Evolutionary conservation across 2,888 invertebrate genomes (phyloP), one percentile per base, ranked within the genome.

Genomic region (Tetrapedia diversipes): DNA sequence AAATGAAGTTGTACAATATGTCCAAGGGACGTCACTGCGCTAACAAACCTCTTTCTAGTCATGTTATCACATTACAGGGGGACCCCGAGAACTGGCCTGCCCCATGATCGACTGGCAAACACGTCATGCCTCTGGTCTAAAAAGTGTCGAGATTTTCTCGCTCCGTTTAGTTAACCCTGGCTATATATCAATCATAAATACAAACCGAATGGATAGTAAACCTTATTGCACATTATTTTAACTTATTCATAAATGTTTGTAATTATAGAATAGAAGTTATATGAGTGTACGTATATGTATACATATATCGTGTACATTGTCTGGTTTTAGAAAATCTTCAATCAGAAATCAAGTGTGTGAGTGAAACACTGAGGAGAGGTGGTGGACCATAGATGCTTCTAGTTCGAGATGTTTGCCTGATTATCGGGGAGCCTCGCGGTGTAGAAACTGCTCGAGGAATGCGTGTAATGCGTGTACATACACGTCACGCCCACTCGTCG

Each of bases 21-120:
- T n/a, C n/a, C n/a, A n/a, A n/a, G n/a, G n/a, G n/a, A n/a, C n/a
- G n/a, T n/a, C n/a, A n/a, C n/a, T n/a, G n/a, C n/a, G n/a, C n/a
- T n/a, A n/a, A n/a, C 0, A 19, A 53, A 67, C 22, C 78, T 80
- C 65, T 71, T 71, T 49, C 63, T 19, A 19, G 16, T 66, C 43
- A 84, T 90, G 87, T 43, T 72, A 24, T 70, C 87, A 87, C 86
- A 75, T 54, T 79, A 65, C 67, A 80, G 89, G 87, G 90, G 89
- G 89, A 89, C 90, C 89, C 90, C 89, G 64, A 87, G 89, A 91
- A 91, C 90, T 91, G 91, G 90, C 90, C 91, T 91, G 90, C 90
- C 89, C 87, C 90, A 89, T 89, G 89, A 80, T 88, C 84, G 79
- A 66, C 70, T 77, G 66, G 70, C 73, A 74, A 71, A 70, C 68